Percentiles rank a stretch among this genome's conserved stretches.
Conservation (phyloP, 2,888 invertebrate genomes). For the Thereva unica region DNA sequence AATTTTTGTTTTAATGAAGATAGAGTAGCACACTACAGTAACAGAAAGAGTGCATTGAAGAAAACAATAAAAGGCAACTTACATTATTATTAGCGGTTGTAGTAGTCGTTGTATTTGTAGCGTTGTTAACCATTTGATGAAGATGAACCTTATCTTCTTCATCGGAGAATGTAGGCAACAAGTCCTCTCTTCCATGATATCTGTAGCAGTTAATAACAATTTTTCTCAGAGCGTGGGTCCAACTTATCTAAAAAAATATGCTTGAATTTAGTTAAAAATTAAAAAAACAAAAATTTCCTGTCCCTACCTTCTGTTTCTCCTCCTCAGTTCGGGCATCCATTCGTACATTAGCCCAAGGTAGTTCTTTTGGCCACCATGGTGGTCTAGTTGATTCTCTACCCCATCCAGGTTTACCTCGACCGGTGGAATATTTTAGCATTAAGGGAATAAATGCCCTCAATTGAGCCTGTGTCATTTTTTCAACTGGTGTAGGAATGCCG, state of each 20-base stretch:
- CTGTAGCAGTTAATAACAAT: slow-evolving; percentile 98
- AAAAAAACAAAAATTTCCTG: neutral
- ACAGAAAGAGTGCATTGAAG: neutral
- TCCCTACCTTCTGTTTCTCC: slow-evolving; percentile 90
- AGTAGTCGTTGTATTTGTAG: slow-evolving; percentile 25
- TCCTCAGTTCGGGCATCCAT: slow-evolving; percentile 96
- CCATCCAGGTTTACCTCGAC: slow-evolving; percentile 97
- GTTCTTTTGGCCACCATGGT: slow-evolving; percentile 97
- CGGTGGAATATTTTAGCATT: slow-evolving; percentile 97
- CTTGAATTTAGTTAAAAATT: slow-evolving; percentile 1
- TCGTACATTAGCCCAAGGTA: slow-evolving; percentile 97
- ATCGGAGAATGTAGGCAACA: slow-evolving; percentile 91
- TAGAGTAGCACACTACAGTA: neutral
- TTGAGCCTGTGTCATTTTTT: slow-evolving; percentile 99
- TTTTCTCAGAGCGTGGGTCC: slow-evolving; percentile 95
- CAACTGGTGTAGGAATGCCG: slow-evolving; percentile 96
- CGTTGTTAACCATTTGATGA: slow-evolving; percentile 63
- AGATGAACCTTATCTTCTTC: slow-evolving; percentile 80
- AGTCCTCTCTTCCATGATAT: slow-evolving; percentile 94
- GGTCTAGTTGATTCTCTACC: slow-evolving; percentile 94
- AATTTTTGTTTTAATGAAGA: slow-evolving; percentile 1
- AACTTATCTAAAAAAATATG: slow-evolving; percentile 77
- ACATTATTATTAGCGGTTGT: slow-evolving; percentile 45
- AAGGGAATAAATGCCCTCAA: slow-evolving; percentile 94
- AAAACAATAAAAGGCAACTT: slow-evolving; percentile 21